Base-by-base conservation (phyloP, 37 sponge, comb jelly and placozoan genomes). In the Eunapius fragilis region DNA sequence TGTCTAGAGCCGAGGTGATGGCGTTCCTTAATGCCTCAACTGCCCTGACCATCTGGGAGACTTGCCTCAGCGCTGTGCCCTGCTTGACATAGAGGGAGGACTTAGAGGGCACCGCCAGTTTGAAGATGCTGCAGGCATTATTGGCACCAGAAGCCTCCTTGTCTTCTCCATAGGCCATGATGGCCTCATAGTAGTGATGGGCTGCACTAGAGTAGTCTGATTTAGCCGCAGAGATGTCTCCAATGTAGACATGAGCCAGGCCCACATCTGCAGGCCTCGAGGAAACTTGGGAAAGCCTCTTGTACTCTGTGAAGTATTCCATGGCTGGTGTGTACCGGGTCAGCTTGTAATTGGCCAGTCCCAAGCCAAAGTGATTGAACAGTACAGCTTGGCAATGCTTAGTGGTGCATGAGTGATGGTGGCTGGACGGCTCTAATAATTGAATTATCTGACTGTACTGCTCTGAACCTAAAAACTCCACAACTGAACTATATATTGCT, bases 171-270 rank as follows among this genome's bases (percentile, higher is more conserved):
- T 91, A 84, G 24, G 31, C 19, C 2, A 67, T n/a, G 11, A 50
- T 26, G 22, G 93, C 89, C 30, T 45, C 27, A 22, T 37, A 19
- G 49, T 80, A 93, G 28, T 85, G 70, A 0, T 82, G 35, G 23
- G 67, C 36, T 22, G 89, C 93, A 33, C 76, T 34, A 22, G 30
- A 22, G 74, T 79, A 86, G 25, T 83, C 31, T 7, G 47, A 23
- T 41, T 37, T 72, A 3, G 75, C 12, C 22, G 72, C 28, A 22
- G 83, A 68, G 23, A 93, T 78, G 34, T 93, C 89, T 30, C 93
- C 93, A n/a, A 89, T 31, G 80, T 93, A 93, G 22, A 89, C 69
- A 50, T 70, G 80, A 37, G 82, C 49, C 22, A 93, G 69, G 12
- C 84, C 13, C 3, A 72, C 68, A 68, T 93, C 87, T 49, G 84